Conservation (phyloP, 2,797 vertebrate genomes). For the Myotis pilosus region DNA sequence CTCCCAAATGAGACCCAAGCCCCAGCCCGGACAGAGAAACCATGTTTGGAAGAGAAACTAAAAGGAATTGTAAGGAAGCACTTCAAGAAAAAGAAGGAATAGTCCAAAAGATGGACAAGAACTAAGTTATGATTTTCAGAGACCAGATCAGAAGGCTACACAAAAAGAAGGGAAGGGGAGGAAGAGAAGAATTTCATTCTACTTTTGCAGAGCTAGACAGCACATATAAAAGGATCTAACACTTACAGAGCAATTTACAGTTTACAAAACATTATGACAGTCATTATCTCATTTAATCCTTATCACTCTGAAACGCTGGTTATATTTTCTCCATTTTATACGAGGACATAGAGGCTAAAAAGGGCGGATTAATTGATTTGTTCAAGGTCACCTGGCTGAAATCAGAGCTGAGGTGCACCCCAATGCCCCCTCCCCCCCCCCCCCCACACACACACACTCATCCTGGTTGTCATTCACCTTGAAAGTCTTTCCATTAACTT, state of each 20-base stretch:
- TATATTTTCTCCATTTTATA: not conserved
- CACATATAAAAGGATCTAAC: not conserved
- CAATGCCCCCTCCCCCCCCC: not conserved
- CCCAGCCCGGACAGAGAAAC: not conserved
- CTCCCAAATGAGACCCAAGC: not conserved
- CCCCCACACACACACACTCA: too few species aligned
- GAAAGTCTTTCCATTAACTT: not conserved
- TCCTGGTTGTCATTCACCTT: not conserved
- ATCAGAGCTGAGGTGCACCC: not conserved
- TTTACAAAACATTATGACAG: slow-evolving; percentile 52
- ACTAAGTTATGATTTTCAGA: not conserved
- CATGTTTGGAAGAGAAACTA: not conserved
- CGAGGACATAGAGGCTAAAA: slow-evolving; percentile 56
- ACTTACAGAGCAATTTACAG: not conserved
- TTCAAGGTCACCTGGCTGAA: slow-evolving; percentile 71
- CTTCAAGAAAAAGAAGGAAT: not conserved
- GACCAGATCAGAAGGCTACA: not conserved
- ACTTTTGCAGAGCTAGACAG: not conserved
- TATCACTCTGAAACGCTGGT: not conserved
- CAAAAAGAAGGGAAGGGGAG: not conserved
- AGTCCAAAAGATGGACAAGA: not conserved
- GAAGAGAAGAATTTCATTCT: not conserved
- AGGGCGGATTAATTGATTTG: not conserved
- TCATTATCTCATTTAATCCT: slow-evolving; percentile 43
- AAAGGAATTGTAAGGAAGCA: not conserved